phyloP scores from a whole-genome alignment of 1,140 invertebrate genomes.

The Drosophila tristis region DNA sequence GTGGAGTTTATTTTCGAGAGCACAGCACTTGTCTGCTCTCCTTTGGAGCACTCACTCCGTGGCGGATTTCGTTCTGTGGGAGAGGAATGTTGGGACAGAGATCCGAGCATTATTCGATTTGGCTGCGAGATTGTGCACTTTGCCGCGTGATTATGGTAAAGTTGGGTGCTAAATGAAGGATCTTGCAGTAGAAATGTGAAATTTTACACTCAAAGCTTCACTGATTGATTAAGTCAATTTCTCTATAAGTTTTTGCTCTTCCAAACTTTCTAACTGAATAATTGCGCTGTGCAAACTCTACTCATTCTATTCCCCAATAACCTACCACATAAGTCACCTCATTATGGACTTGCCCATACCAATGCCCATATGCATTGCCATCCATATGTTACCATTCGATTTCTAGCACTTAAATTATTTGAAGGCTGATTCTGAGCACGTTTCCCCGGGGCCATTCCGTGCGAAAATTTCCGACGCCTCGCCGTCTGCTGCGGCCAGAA shows the following conservation, averaged over 20 bases:
- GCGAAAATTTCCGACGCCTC: constrained; percentile 42
- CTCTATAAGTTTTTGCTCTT: neutral
- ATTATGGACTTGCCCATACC: too few relatives aligned
- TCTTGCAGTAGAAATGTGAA: too few relatives aligned
- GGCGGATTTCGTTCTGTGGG: neutral
- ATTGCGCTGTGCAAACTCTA: too few relatives aligned
- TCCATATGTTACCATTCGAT: too few relatives aligned
- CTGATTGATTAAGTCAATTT: too few relatives aligned
- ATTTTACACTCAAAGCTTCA: too few relatives aligned
- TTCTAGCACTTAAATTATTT: neutral
- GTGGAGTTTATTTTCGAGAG: constrained; percentile 37
- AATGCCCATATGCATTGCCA: neutral
- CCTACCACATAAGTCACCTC: too few relatives aligned
- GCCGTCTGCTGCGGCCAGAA: constrained; percentile 14
- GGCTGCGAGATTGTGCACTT: neutral
- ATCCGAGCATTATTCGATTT: neutral
- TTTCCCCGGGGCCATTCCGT: neutral
- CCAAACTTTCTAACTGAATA: too few relatives aligned
- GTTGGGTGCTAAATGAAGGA: too few relatives aligned
- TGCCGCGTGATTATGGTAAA: too few relatives aligned
- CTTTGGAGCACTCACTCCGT: neutral
- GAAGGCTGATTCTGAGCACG: constrained; percentile 15
- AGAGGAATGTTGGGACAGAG: constrained; percentile 5
- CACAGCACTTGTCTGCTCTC: constrained; percentile 3
- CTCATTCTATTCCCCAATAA: too few relatives aligned